Conservation (phyloP, 2,888 invertebrate species). For the Dynastes grantii region DNA sequence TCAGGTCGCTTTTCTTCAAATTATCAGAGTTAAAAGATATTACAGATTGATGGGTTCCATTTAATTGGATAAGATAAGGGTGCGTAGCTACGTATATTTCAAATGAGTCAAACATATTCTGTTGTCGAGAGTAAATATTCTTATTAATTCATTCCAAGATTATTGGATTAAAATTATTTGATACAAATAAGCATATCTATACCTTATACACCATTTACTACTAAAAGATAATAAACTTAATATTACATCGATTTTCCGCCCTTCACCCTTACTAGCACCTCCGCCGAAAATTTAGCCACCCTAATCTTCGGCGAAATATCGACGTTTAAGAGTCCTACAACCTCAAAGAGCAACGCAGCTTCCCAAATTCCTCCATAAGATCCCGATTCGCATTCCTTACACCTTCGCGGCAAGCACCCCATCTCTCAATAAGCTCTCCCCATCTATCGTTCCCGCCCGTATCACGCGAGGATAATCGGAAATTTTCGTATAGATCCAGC, state of each 20-base stretch:
- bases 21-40: too few relatives aligned
- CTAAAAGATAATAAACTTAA: neutral
- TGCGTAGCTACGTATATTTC: too few relatives aligned
- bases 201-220: neutral
- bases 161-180: too few relatives aligned
- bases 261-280: neutral
- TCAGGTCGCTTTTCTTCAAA: neutral
- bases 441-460: neutral
- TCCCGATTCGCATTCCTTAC: neutral
- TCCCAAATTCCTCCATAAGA: neutral
- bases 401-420: neutral
- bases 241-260: neutral
- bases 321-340: neutral
- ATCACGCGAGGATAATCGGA: constrained; percentile 27
- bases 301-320: neutral
- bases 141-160: neutral
- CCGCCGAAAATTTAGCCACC: neutral
- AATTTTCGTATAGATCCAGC: constrained; percentile 34
- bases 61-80: too few relatives aligned
- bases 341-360: neutral
- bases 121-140: too few relatives aligned
- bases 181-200: neutral
- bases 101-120: too few relatives aligned
- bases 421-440: neutral
- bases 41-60: too few relatives aligned